A percentile compares a stretch with the other conserved stretches of the same genome.
These are phyloP conservation scores for Drosophila falleni DNA, from an alignment of 2,888 invertebrate genomes.

Conservation along the genomic window DNA sequence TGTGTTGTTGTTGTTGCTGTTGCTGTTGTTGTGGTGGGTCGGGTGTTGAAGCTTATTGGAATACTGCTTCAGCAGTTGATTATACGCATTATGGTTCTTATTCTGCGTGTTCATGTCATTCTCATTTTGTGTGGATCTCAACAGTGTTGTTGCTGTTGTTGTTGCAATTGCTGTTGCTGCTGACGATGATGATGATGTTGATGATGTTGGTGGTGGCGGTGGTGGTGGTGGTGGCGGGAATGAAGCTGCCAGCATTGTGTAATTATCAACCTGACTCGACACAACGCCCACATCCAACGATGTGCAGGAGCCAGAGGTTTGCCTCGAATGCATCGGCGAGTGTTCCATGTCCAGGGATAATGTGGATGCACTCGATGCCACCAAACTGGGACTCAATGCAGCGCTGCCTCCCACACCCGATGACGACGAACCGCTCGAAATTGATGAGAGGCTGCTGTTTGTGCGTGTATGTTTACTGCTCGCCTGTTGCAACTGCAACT, in stretches of 20 bases:
- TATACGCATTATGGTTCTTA: conserved; percentile 82
- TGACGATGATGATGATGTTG: conserved; percentile 34
- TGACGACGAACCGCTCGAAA: conserved; percentile 81
- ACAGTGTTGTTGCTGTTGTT: conserved; percentile 44
- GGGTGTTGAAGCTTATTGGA: conserved; percentile 78
- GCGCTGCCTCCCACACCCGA: conserved; percentile 76
- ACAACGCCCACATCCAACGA: conserved; percentile 63
- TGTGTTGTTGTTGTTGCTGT: conserved; percentile 38
- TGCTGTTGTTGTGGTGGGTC: conserved; percentile 34
- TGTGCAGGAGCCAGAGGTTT: conserved; percentile 80
- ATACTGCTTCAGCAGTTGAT: conserved; percentile 84
- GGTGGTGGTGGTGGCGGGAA: conserved; percentile 63
- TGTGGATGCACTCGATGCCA: conserved; percentile 68
- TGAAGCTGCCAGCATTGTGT: conserved; percentile 71
- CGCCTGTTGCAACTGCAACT: conserved; percentile 1
- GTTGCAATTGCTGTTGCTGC: conserved; percentile 47
- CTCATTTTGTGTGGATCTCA: conserved; percentile 73
- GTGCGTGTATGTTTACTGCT: conserved; percentile 81
- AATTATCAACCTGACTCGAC: conserved; percentile 60
- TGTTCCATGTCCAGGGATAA: conserved; percentile 78
- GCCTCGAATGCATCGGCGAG: conserved; percentile 82
- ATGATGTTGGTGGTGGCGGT: conserved; percentile 30
- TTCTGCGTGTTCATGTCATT: conserved; percentile 84
- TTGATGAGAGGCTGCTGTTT: conserved; percentile 84
- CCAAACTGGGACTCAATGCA: conserved; percentile 50